phyloP scores from a whole-genome alignment of 2,888 invertebrate genomes.

The Acronicta psi region DNA sequence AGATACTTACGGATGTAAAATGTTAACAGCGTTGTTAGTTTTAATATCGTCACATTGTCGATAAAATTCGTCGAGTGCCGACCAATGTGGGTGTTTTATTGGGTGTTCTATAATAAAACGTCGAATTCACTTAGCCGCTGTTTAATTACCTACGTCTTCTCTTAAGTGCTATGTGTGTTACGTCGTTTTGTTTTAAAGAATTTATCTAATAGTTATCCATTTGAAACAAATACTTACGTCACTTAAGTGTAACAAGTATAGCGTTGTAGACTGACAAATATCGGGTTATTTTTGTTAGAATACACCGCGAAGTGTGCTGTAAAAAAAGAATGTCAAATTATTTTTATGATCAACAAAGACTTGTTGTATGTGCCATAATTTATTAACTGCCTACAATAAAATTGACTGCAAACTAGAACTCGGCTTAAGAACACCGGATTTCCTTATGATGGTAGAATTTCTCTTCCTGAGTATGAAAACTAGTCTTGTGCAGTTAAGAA shows the following conservation, averaged over 20 bases:
- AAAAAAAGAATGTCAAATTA: slow-evolving; percentile 38
- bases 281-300: not conserved
- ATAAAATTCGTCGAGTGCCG: slow-evolving; percentile 64
- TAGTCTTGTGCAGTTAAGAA: slow-evolving; percentile 54
- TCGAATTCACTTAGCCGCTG: slow-evolving; percentile 58
- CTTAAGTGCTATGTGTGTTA: slow-evolving; percentile 10
- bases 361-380: slow-evolving; percentile 37
- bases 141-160: slow-evolving; percentile 50
- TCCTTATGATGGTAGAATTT: slow-evolving; percentile 47
- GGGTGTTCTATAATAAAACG: slow-evolving; percentile 60
- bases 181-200: slow-evolving; percentile 12
- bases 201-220: slow-evolving; percentile 6
- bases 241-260: not conserved
- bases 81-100: slow-evolving; percentile 70
- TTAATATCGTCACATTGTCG: slow-evolving; percentile 57
- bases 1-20: slow-evolving; percentile 62
- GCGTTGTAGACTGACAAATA: slow-evolving; percentile 3
- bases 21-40: slow-evolving; percentile 57
- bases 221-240: not conserved
- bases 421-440: slow-evolving; percentile 40
- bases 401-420: slow-evolving; percentile 36
- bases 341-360: slow-evolving; percentile 35
- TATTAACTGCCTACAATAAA: slow-evolving; percentile 38
- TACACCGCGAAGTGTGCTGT: slow-evolving; percentile 15
- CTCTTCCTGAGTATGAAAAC: slow-evolving; percentile 51